Conservation (phyloP, 2,113 vertebrate genomes). For the Vimba vimba region DNA sequence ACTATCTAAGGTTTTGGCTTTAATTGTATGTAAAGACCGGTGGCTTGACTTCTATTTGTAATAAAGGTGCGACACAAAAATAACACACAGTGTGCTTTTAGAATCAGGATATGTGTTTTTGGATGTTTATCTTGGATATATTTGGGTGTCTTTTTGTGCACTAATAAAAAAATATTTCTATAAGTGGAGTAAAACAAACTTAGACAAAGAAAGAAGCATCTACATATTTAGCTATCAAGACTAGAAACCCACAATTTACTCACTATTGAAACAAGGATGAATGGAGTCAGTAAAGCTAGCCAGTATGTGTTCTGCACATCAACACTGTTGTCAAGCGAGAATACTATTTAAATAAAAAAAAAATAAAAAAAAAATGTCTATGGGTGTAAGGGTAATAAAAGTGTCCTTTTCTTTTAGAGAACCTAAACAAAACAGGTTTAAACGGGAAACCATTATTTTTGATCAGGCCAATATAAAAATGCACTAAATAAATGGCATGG, state of each 20-base stretch:
- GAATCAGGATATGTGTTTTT: slow-evolving; percentile 71
- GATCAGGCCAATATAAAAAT: background rate
- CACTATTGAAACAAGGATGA: slow-evolving; percentile 18
- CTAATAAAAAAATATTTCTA: slow-evolving; percentile 61
- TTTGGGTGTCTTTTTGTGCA: slow-evolving; percentile 58
- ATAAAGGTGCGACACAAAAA: slow-evolving; percentile 67
- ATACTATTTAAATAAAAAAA: background rate
- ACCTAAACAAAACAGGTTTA: background rate
- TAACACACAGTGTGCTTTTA: slow-evolving; percentile 62
- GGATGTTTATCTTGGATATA: slow-evolving; percentile 68
- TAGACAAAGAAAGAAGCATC: slow-evolving; percentile 57
- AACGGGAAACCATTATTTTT: background rate
- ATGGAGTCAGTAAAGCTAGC: background rate
- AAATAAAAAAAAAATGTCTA: background rate
- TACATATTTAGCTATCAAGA: slow-evolving; percentile 54
- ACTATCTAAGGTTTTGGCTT: slow-evolving; percentile 57
- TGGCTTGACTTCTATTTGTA: slow-evolving; percentile 66
- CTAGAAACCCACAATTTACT: slow-evolving; percentile 34
- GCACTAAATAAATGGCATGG: background rate
- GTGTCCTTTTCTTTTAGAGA: background rate
- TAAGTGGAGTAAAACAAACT: slow-evolving; percentile 61
- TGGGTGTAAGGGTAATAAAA: background rate
- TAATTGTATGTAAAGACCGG: slow-evolving; percentile 63
- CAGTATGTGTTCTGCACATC: background rate
- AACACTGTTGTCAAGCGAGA: background rate